phyloP scores from a whole-genome alignment of 2,797 vertebrate species.

The Neopelma chrysocephalum region DNA sequence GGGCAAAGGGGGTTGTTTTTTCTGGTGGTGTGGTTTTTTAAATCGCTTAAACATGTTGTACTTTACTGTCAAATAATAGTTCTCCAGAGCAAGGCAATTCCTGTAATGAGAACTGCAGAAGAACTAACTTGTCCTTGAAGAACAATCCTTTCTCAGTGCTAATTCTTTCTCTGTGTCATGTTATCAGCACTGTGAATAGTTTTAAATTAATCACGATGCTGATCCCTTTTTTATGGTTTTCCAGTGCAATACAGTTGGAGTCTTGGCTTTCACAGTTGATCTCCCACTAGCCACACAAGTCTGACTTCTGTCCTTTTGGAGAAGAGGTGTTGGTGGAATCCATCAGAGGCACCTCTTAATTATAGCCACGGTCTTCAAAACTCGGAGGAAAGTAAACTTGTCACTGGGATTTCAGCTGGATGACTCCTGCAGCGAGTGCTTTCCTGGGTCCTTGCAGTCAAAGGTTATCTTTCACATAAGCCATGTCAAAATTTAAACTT shows the following conservation, averaged over 20 bases:
- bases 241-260: not conserved
- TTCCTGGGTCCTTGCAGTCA: slow-evolving; percentile 11
- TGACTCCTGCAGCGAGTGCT: not conserved
- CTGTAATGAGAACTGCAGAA: not conserved
- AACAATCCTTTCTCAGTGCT: not conserved
- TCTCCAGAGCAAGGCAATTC: not conserved
- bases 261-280: not conserved
- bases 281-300: not conserved
- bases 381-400: not conserved
- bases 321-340: slow-evolving; percentile 40
- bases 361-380: slow-evolving; percentile 33
- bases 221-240: not conserved
- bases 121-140: not conserved
- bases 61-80: not conserved
- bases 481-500: slow-evolving; percentile 24
- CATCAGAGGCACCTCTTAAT: slow-evolving; percentile 62
- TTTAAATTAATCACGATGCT: not conserved
- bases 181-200: not conserved
- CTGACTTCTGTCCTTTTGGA: slow-evolving; percentile 25
- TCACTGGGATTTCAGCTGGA: not conserved
- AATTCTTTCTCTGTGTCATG: not conserved
- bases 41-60: not conserved
- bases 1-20: not conserved
- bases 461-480: slow-evolving; percentile 28
- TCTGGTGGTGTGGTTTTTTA: not conserved